phyloP scores from a whole-genome alignment of 2,113 vertebrate species.

The Heterotilapia buettikoferi region DNA sequence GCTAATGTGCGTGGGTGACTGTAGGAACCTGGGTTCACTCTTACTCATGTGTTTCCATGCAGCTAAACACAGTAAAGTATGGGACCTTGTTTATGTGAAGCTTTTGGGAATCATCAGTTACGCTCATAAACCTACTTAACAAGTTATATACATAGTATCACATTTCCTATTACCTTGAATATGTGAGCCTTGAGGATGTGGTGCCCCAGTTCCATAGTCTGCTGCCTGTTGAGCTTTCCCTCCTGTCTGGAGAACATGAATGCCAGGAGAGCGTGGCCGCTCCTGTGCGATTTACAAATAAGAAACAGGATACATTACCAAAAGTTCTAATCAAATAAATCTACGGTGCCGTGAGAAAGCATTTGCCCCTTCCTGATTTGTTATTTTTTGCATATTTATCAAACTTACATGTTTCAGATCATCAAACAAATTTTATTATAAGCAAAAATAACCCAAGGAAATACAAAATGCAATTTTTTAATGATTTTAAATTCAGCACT shows the following conservation, averaged over 20 bases:
- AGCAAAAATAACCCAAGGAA: neutral
- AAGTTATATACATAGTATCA: neutral
- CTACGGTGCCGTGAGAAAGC: neutral
- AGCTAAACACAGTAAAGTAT: neutral
- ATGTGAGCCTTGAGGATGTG: conserved; percentile 99
- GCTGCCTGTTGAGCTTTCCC: conserved; percentile 94
- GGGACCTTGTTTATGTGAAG: neutral
- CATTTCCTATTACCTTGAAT: conserved; percentile 83
- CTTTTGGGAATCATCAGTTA: neutral
- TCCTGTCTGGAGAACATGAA: conserved; percentile 98
- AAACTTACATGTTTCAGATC: neutral
- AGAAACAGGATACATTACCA: neutral
- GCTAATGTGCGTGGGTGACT: conserved; percentile 6
- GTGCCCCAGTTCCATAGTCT: conserved; percentile 97
- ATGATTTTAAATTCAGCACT: neutral
- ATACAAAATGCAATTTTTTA: neutral
- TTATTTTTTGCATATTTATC: neutral
- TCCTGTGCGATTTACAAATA: conserved; percentile 69
- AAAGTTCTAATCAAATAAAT: neutral
- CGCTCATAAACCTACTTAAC: neutral
- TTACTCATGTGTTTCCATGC: neutral
- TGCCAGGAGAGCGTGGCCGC: conserved; percentile 91
- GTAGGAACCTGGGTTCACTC: neutral
- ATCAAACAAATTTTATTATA: neutral
- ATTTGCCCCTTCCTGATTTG: neutral